Evolutionary conservation across 2,113 vertebrate species (phyloP).

Genomic region (Pituophis catenifer): DNA sequence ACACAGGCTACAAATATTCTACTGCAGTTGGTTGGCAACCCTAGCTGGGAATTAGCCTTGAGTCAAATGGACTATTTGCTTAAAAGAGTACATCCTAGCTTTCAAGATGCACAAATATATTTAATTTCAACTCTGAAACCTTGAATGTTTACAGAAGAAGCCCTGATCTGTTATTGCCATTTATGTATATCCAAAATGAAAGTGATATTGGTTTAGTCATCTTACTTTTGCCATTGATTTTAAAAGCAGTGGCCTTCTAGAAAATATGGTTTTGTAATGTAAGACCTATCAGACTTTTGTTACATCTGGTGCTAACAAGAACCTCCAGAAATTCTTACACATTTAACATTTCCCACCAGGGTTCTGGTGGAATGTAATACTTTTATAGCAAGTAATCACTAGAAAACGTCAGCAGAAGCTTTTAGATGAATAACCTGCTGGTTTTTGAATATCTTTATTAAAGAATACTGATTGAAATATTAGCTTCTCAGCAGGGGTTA

Average conservation of each 20-base stretch:
- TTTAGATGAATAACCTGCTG: conserved; percentile 30
- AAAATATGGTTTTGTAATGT: background rate
- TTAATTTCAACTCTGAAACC: background rate
- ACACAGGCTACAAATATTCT: background rate
- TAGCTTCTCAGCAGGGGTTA: conserved; percentile 16
- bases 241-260: background rate
- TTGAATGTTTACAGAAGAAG: background rate
- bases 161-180: background rate
- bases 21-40: background rate
- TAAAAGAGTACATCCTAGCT: background rate
- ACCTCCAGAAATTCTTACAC: background rate
- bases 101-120: background rate
- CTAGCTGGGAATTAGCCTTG: background rate
- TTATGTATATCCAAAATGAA: background rate
- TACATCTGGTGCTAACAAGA: conserved; percentile 4
- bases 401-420: conserved; percentile 29
- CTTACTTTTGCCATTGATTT: background rate
- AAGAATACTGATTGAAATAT: conserved; percentile 45
- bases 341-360: conserved; percentile 23
- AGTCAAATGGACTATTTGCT: background rate
- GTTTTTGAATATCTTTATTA: conserved; percentile 41
- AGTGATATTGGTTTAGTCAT: background rate
- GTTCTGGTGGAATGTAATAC: conserved; percentile 24
- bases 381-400: conserved; percentile 33
- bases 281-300: background rate